Conservation (phyloP, 1,140 invertebrate genomes). For the Catajapyx aquilonaris region DNA sequence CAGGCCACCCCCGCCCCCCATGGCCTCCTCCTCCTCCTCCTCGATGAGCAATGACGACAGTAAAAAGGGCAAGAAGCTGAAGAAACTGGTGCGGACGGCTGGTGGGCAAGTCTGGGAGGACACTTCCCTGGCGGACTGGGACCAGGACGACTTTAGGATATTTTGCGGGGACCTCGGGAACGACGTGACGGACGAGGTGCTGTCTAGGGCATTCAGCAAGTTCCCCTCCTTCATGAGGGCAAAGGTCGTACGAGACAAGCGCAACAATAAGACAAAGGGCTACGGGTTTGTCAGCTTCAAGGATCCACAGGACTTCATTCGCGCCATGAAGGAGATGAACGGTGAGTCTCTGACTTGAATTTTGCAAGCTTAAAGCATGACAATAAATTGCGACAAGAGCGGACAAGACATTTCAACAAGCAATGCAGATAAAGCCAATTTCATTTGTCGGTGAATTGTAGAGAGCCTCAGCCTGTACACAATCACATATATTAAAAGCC, state of each 20-base stretch:
- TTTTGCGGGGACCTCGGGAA: conserved; percentile 99
- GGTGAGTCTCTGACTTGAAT: conserved; percentile 28
- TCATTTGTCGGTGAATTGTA: too few species aligned
- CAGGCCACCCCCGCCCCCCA: conserved; percentile 23
- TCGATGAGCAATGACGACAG: conserved; percentile 16
- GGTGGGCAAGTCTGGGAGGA: conserved; percentile 92
- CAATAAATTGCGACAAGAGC: too few species aligned
- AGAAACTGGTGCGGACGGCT: conserved; percentile 63
- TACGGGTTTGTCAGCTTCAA: conserved; percentile 98
- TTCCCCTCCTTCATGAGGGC: conserved; percentile 88
- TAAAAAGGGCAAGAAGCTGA: conserved; percentile 43
- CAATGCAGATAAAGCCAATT: too few species aligned
- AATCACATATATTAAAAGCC: too few species aligned
- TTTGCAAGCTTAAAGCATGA: conserved; percentile 7
- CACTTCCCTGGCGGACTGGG: conserved; percentile 72
- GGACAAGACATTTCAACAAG: too few species aligned
- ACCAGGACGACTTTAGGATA: conserved; percentile 91
- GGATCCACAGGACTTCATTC: conserved; percentile 91
- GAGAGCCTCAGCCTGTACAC: too few species aligned
- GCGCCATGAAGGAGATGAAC: conserved; percentile 97
- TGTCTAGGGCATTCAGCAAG: conserved; percentile 83
- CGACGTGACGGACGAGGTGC: conserved; percentile 92
- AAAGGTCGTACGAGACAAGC: conserved; percentile 86
- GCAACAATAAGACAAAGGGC: conserved; percentile 95
- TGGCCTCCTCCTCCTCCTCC: conserved; percentile 3